Percentiles rank a stretch among this genome's conserved stretches.
These are phyloP conservation scores for Sesia apiformis DNA, from an alignment of 2,888 invertebrate species.

Conservation along the genomic window DNA sequence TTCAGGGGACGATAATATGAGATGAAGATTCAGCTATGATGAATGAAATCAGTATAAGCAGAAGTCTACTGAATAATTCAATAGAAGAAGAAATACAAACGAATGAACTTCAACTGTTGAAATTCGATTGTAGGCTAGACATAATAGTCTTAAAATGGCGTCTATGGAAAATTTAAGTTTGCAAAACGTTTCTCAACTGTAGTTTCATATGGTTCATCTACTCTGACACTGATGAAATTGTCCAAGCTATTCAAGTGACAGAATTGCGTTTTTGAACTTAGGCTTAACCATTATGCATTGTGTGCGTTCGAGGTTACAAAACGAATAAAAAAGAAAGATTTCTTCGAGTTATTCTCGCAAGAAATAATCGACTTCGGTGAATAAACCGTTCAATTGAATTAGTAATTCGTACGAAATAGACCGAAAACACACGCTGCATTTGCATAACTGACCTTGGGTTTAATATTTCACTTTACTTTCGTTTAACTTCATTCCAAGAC, in stretches of 20 bases:
- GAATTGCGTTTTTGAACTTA: neutral
- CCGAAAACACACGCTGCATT: slow-evolving; percentile 43
- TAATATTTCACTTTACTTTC: neutral
- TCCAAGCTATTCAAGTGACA: neutral
- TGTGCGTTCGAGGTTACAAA: neutral
- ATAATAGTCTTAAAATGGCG: too few species aligned
- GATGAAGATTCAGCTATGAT: too few species aligned
- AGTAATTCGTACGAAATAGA: slow-evolving; percentile 40
- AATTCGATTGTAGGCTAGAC: too few species aligned
- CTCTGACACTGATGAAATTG: neutral
- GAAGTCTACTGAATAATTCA: too few species aligned
- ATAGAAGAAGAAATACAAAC: neutral
- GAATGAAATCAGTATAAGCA: too few species aligned
- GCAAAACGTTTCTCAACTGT: neutral
- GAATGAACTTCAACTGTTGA: neutral
- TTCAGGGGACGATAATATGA: too few species aligned
- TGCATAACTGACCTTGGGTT: slow-evolving; percentile 33
- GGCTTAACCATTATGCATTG: neutral
- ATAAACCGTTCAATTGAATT: slow-evolving; percentile 23
- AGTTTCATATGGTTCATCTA: neutral
- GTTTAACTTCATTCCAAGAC: neutral
- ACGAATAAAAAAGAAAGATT: neutral
- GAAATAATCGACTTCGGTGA: neutral
- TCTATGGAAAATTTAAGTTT: too few species aligned
- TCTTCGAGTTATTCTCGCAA: neutral